Percentiles rank a stretch among this genome's conserved stretches.
Evolutionary conservation across 2,113 vertebrate genomes (phyloP).

Genomic region (Melanerpes formicivorus): DNA sequence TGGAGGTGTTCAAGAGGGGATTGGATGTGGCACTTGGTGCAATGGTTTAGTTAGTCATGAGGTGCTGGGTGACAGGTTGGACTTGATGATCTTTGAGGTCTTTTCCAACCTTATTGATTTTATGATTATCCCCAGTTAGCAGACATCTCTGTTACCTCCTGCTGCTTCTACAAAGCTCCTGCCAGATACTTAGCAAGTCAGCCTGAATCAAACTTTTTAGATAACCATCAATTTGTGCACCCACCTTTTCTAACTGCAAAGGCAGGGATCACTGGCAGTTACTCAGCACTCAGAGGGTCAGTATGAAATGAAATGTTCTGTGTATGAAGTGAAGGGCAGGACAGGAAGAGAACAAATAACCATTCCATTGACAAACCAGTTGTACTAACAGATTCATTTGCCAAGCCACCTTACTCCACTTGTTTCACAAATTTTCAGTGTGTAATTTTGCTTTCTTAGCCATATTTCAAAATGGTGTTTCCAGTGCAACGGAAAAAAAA

Average conservation of each 20-base stretch:
- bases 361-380: background rate
- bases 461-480: background rate
- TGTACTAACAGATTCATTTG: background rate
- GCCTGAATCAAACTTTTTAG: background rate
- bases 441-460: background rate
- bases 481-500: background rate
- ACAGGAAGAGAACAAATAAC: background rate
- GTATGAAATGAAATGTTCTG: background rate
- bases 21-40: too few species aligned
- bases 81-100: too few species aligned
- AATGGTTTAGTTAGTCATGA: too few species aligned
- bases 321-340: background rate
- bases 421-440: background rate
- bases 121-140: too few species aligned
- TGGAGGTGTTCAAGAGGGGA: too few species aligned
- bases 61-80: too few species aligned
- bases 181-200: background rate
- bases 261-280: background rate
- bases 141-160: background rate
- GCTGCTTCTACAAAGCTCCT: background rate
- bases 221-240: background rate
- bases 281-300: background rate
- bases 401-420: background rate
- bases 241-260: background rate
- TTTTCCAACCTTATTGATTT: too few species aligned